These are phyloP conservation scores for Hydrozoanthus tunicans DNA, from an alignment of 64 coral and sea anemone species.

Conservation along the genomic window DNA sequence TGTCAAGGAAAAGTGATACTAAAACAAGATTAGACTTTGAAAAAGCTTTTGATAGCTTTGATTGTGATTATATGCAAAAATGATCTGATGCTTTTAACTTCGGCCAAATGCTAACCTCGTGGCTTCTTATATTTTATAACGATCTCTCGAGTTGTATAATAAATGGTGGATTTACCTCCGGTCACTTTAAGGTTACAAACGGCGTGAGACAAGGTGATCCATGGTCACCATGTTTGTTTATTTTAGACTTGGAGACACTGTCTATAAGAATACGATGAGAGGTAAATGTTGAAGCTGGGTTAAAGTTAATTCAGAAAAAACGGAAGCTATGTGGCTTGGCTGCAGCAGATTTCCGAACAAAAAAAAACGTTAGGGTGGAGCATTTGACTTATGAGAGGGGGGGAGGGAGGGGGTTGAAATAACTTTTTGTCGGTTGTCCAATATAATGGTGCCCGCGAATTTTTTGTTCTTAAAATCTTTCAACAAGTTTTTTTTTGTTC, in stretches of 20 bases:
- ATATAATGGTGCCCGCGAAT: no score
- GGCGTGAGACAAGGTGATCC: slow-evolving; percentile 7
- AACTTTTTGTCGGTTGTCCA: no score
- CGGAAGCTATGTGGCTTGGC: neutral
- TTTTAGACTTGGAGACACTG: slow-evolving; percentile 39
- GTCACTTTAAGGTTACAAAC: slow-evolving; percentile 14
- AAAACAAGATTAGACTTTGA: neutral
- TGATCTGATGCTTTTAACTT: slow-evolving; percentile 16
- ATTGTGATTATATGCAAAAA: slow-evolving; percentile 40
- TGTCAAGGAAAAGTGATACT: no score
- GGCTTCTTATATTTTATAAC: slow-evolving; percentile 28
- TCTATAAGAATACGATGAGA: slow-evolving; percentile 32
- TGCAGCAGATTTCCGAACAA: neutral
- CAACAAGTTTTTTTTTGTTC: no score
- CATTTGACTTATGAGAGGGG: no score
- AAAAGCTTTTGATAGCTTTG: neutral
- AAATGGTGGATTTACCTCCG: slow-evolving; percentile 31
- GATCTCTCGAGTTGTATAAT: slow-evolving; percentile 3
- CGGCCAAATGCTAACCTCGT: slow-evolving; percentile 3
- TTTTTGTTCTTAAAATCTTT: no score
- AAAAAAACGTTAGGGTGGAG: neutral
- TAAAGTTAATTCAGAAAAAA: neutral
- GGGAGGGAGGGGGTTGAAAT: no score
- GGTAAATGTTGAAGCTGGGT: neutral
- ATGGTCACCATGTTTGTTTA: neutral